phyloP scores from a whole-genome alignment of 2,797 vertebrate genomes.

The Molothrus aeneus region DNA sequence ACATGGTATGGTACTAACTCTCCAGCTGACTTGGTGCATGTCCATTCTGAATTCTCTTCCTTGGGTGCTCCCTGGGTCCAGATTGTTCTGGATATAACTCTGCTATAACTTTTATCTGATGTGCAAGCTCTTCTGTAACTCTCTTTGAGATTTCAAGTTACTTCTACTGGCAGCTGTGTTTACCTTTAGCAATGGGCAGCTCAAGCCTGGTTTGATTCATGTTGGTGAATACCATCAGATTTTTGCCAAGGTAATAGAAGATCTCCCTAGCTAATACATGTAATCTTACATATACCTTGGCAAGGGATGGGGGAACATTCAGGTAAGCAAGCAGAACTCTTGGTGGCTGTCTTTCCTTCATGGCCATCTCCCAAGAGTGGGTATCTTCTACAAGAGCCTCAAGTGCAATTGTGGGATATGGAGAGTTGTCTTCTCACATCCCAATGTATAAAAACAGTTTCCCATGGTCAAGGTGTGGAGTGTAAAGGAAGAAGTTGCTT shows the following conservation, averaged over 20 bases:
- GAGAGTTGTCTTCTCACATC: not conserved
- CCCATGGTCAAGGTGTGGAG: not conserved
- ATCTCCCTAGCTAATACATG: not conserved
- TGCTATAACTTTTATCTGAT: not conserved
- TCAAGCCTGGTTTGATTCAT: not conserved
- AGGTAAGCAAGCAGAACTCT: not conserved
- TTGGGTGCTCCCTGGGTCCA: not conserved
- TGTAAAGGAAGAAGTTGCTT: not conserved
- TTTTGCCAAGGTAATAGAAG: not conserved
- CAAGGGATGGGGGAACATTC: not conserved
- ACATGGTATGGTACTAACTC: not conserved
- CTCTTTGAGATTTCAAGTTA: not conserved
- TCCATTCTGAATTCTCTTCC: not conserved
- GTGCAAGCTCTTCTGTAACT: not conserved
- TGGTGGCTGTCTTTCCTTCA: not conserved
- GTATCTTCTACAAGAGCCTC: not conserved
- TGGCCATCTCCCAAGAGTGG: not conserved
- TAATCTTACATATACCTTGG: not conserved
- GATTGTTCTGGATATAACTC: not conserved
- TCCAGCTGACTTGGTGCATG: not conserved
- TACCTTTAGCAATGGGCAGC: not conserved
- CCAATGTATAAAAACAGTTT: not conserved
- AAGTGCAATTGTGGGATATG: not conserved
- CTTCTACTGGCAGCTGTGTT: not conserved
- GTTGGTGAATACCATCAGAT: not conserved